Evolutionary conservation across 1,140 invertebrate species (phyloP).

Genomic region (Melanaphis sacchari): DNA sequence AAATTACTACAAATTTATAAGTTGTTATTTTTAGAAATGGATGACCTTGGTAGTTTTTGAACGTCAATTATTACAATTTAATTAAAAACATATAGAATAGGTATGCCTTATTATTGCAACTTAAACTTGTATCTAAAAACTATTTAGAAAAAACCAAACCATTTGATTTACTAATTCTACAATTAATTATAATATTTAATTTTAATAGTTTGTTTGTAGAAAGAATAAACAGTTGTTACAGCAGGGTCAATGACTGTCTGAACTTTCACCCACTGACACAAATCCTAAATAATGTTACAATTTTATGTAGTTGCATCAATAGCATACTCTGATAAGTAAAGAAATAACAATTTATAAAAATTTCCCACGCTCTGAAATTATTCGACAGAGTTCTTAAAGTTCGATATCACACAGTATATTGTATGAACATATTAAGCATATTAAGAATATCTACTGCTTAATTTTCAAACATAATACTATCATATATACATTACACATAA

Average conservation of each 20-base stretch:
- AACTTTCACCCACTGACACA: slow-evolving; percentile 56
- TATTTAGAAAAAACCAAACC: neutral
- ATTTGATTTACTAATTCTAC: neutral
- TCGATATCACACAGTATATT: neutral
- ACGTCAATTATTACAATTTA: neutral
- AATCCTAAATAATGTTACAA: slow-evolving; percentile 34
- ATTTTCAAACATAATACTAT: neutral
- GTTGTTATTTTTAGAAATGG: neutral
- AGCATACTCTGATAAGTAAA: neutral
- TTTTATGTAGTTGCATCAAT: neutral
- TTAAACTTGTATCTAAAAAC: slow-evolving; percentile 13
- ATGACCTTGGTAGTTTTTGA: neutral
- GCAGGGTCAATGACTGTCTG: slow-evolving; percentile 43
- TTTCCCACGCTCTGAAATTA: slow-evolving; percentile 29
- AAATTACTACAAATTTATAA: neutral
- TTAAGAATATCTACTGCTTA: no score
- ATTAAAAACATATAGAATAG: slow-evolving; percentile 19
- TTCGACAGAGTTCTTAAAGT: neutral
- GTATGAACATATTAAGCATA: neutral
- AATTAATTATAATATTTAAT: neutral
- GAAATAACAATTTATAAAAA: neutral
- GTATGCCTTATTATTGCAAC: neutral
- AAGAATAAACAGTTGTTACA: slow-evolving; percentile 13
- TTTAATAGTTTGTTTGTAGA: slow-evolving; percentile 8
- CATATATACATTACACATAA: neutral